Evolutionary conservation across 2,113 vertebrate genomes (phyloP), one percentile per base, ranked within the genome.

Genomic region (Boulengeromyrus knoepffleri): DNA sequence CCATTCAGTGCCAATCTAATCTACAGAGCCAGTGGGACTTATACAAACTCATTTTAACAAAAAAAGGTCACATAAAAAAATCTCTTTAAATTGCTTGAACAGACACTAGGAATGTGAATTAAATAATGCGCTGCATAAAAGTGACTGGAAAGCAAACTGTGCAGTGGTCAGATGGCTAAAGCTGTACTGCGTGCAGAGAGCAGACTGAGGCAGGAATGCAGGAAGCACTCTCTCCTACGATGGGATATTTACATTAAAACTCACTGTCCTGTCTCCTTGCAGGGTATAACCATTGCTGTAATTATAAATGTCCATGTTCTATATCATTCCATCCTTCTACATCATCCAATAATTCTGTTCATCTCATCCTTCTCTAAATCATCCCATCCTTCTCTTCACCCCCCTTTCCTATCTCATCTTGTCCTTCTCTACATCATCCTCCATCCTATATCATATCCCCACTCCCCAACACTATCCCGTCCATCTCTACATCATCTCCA

Each of bases 1-100:
- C 85, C 21, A 53, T 53, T 36, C n/a, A 87, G 49, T 53, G 85
- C 24, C 85, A 56, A 53, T 87, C 85, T 87, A 87, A 56, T 85
- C 39, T 47, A 46, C 83, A 85, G 24, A 85, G 45, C 83, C 83
- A 85, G 7, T 85, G 39, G 45, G 39, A 85, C 45, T 47, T 46
- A 85, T 7, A 47, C 10, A 85, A 85, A 85, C 42, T 46, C 19
- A 39, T 47, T 46, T 24, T 85, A 45, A 15, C 45, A 85, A 19
- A 70, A 77, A 77, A 39, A 77, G 36, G 31, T 39, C 70, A 39
- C 36, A 39, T 39, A 53, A 77, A 77, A 74, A 77, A 80, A 80
- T 39, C 36, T 80, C 74, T 80, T 17, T 74, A 62, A n/a, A 62
- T n/a, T n/a, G 27, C 66, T 70, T 74, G 31, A 80, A 80, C 62